Evolutionary conservation across 2,797 vertebrate genomes (phyloP), one percentile per base, ranked within the genome.

Genomic region (Anguilla anguilla): DNA sequence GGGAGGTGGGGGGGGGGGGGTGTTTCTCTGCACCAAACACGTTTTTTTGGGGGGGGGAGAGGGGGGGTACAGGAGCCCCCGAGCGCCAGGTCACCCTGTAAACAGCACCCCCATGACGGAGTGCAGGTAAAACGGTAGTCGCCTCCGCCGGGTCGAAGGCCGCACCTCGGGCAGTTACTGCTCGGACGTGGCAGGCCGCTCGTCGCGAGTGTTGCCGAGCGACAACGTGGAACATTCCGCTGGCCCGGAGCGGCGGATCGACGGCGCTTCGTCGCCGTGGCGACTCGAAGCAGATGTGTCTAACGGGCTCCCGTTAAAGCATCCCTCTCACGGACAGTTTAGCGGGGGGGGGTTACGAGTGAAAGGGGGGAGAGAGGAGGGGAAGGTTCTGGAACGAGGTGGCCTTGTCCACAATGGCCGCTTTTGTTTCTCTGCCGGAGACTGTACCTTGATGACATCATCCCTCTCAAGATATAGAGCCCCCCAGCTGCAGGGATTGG

Each of bases 361-460:
- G 19, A 86, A 35, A 67, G n/a, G 19, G 28, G 13, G n/a, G 57
- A 28, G 28, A 43, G 7, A 17, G 59, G 59, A 17, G 39, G 9
- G 39, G 35, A 19, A 19, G 35, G 22, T 31, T n/a, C 49, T 64
- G 61, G 57, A 39, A 28, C 11, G 11, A 15, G 39, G 72, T 59
- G 7, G 13, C 25, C 3, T 81, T 83, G 81, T 25, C 43, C 59
- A 84, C 81, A 87, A 35, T 25, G 46, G 46, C 10, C 9, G 25
- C 79, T 53, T 83, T 72, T 87, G 61, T 87, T 49, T 87, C 84
- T 61, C 35, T 85, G 51, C 19, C 25, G 2, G 84, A 85, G 84
- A 85, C 55, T 39, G 57, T 61, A 83, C 79, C 64, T 35, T n/a
- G 59, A 84, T 87, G 86, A 87, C 86, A 84, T 87, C 86, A 87